phyloP scores from a whole-genome alignment of 2,113 vertebrate species.

The Microtus richardsoni region DNA sequence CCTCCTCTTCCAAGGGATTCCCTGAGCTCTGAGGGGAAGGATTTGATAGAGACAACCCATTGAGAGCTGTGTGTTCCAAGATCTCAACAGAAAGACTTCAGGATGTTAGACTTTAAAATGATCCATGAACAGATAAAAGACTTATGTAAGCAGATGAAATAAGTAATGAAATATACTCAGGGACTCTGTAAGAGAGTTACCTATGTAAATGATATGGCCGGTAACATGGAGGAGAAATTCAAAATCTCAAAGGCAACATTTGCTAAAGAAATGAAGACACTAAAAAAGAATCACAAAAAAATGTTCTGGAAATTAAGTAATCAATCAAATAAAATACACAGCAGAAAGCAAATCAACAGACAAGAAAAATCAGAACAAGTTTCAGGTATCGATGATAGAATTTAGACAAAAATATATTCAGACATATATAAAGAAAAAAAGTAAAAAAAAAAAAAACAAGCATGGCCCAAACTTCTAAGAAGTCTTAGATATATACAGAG shows the following conservation, averaged over 20 bases:
- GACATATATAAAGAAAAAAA: no score
- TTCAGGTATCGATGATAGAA: neutral
- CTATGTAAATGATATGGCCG: neutral
- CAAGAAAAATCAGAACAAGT: neutral
- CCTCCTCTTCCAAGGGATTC: neutral
- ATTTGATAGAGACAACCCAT: neutral
- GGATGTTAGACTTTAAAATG: neutral
- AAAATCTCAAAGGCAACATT: neutral
- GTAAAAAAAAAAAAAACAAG: neutral
- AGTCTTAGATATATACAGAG: neutral
- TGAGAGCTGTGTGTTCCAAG: neutral
- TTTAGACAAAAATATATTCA: no score
- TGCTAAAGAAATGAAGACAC: neutral
- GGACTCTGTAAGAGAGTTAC: neutral
- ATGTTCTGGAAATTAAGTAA: neutral
- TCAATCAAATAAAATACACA: neutral
- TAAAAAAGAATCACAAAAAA: neutral
- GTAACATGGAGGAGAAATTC: neutral
- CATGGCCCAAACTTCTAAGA: neutral
- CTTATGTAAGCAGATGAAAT: neutral
- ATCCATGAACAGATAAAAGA: neutral
- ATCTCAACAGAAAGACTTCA: neutral
- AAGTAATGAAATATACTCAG: neutral
- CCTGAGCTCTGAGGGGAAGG: neutral
- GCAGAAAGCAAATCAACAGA: neutral